Base-by-base conservation (phyloP, 1,140 invertebrate genomes). In the Phymorhynchus buccinoides region DNA sequence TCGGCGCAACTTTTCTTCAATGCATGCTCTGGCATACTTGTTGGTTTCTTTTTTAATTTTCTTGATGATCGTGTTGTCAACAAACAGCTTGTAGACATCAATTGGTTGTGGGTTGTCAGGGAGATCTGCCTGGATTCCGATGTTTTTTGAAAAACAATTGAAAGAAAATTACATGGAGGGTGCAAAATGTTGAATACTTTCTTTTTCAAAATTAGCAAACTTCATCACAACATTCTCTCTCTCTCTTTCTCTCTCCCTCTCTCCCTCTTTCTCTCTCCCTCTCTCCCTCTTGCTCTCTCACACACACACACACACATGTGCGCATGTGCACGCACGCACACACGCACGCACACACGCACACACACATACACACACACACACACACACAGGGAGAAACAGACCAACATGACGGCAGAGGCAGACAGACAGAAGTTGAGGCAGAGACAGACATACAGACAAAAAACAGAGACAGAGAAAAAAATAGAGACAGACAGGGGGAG, bases 11-110 rank as follows among this genome's bases (percentile, higher is more conserved):
- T 52, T 52, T 18, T 52, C 48, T 18, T 52, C 48, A 52, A 52
- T 52, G 22, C 48, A 52, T 52, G 48, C 32, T 27, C 39, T 77
- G 32, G 41, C 73, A 41, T 39, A 77, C 27, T 35, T 77, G 14
- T 39, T 77, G 32, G 73, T 77, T 35, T 77, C 41, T 27, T 77
- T 41, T 77, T 77, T 77, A 27, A 35, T 77, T 39, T 77, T 77
- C 37, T 41, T 77, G n/a, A 39, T 77, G 27, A 77, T 30, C 27
- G 35, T 37, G 32, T 77, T 41, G 41, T 35, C 73, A 39, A 41
- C 39, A 35, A 35, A 41, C 73, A 77, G 35, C 18, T 9, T 9
- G 73, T 77, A 37, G 27, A 39, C 27, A 37, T 77, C 73, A 39
- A 39, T 77, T 22, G 41, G 73, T 35, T 41, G 18, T 32, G 73